Conservation (phyloP, 2,113 vertebrate genomes). For the Rafetus swinhoei region DNA sequence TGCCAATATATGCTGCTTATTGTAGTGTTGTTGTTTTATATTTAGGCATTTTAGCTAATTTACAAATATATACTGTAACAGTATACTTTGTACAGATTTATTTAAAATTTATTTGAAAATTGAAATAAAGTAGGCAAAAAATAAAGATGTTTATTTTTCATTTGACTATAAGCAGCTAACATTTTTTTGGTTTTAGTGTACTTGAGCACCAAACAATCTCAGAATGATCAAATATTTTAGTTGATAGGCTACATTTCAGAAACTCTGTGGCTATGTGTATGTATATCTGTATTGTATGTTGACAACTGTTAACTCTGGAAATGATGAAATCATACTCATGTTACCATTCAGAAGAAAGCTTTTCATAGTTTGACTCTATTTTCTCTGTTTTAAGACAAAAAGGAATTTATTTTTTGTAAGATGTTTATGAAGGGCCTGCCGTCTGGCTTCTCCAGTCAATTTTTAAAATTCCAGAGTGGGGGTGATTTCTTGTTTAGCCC, state of each 20-base stretch:
- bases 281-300: slow-evolving; percentile 58
- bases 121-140: slow-evolving; percentile 86
- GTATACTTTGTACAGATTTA: slow-evolving; percentile 87
- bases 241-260: slow-evolving; percentile 65
- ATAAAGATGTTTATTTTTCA: slow-evolving; percentile 88
- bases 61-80: slow-evolving; percentile 85
- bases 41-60: slow-evolving; percentile 82
- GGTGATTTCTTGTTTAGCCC: slow-evolving; percentile 58
- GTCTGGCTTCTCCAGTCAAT: slow-evolving; percentile 63
- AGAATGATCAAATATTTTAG: slow-evolving; percentile 74
- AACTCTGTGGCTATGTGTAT: slow-evolving; percentile 65
- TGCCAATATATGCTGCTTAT: slow-evolving; percentile 85
- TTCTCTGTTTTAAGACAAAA: slow-evolving; percentile 70
- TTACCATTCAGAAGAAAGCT: slow-evolving; percentile 69
- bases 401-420: slow-evolving; percentile 63
- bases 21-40: slow-evolving; percentile 81
- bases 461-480: slow-evolving; percentile 57
- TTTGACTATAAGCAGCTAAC: slow-evolving; percentile 84
- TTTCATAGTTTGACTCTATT: slow-evolving; percentile 53
- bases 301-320: slow-evolving; percentile 60
- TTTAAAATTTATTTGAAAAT: slow-evolving; percentile 85
- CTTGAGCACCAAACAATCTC: slow-evolving; percentile 68
- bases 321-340: slow-evolving; percentile 67
- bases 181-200: slow-evolving; percentile 82
- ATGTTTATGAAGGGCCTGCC: slow-evolving; percentile 58